Evolutionary conservation across 2,113 vertebrate genomes (phyloP).

Genomic region (Synodontis membranacea): DNA sequence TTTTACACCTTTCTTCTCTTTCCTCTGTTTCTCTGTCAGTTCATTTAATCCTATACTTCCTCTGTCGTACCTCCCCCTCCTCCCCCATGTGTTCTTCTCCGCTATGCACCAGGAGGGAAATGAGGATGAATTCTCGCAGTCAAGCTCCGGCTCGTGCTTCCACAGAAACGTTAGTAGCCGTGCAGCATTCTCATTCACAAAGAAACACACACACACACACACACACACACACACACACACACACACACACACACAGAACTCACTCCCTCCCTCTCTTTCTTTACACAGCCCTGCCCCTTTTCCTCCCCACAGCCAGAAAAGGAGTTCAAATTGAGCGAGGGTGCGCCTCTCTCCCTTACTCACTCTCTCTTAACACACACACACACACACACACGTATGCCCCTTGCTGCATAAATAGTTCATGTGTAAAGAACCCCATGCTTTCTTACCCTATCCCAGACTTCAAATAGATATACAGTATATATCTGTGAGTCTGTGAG

Average conservation of each 20-base stretch:
- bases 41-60: slow-evolving; percentile 47
- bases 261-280: slow-evolving; percentile 50
- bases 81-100: slow-evolving; percentile 39
- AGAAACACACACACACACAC: slow-evolving; percentile 20
- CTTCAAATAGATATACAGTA: slow-evolving; percentile 81
- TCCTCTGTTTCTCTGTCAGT: slow-evolving; percentile 36
- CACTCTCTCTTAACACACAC: slow-evolving; percentile 47
- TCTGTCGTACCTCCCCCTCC: slow-evolving; percentile 40
- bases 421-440: slow-evolving; percentile 74
- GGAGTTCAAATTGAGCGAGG: slow-evolving; percentile 74
- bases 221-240: slow-evolving; percentile 5
- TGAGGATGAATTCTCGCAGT: slow-evolving; percentile 51
- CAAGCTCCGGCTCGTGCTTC: slow-evolving; percentile 67
- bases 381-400: slow-evolving; percentile 59
- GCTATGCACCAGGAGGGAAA: slow-evolving; percentile 37
- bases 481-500: slow-evolving; percentile 51
- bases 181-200: slow-evolving; percentile 61
- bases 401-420: slow-evolving; percentile 78
- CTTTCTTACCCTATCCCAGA: slow-evolving; percentile 75
- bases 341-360: slow-evolving; percentile 68
- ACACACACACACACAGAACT: slow-evolving; percentile 11
- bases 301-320: slow-evolving; percentile 73
- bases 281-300: slow-evolving; percentile 75
- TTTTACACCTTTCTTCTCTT: slow-evolving; percentile 7
- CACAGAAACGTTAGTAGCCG: slow-evolving; percentile 75